A percentile compares a stretch with the other conserved stretches of the same genome.
Conservation (phyloP, 35 echinoderm and acorn worm species). For the Nesometra sesokonis region DNA sequence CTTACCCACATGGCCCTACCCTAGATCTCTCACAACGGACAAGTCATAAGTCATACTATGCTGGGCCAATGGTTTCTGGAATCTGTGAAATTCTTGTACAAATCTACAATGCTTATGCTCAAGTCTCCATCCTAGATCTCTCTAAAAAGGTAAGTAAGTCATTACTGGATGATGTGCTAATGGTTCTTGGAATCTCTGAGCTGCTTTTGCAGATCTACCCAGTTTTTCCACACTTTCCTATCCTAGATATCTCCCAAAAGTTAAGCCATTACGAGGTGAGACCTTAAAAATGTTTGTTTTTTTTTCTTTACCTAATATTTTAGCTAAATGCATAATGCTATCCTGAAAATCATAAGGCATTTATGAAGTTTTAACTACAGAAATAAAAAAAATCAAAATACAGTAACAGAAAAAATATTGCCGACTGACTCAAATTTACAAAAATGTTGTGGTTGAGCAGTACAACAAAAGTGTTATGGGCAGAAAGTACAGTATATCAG, state of each 20-base stretch:
- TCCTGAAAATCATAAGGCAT: no score
- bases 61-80: conserved; percentile 50
- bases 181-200: conserved; percentile 58
- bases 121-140: conserved; percentile 72
- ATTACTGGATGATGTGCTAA: conserved; percentile 54
- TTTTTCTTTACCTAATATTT: no score
- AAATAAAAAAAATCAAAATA: no score
- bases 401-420: no score
- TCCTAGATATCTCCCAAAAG: conserved; percentile 74
- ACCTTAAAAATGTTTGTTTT: no score
- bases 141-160: conserved; percentile 82
- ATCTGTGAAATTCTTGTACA: conserved; percentile 63
- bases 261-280: conserved; percentile 68
- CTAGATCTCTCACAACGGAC: conserved; percentile 84
- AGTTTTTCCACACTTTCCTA: conserved; percentile 67
- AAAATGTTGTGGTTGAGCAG: no score
- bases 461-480: no score
- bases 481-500: no score
- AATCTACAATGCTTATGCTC: conserved; percentile 84
- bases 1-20: conserved; percentile 68
- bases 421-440: no score
- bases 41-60: conserved; percentile 53
- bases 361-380: no score
- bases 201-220: conserved; percentile 80
- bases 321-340: no score